These are phyloP conservation scores for Laupala kohalensis DNA, from an alignment of 1,140 invertebrate genomes.

Conservation along the genomic window DNA sequence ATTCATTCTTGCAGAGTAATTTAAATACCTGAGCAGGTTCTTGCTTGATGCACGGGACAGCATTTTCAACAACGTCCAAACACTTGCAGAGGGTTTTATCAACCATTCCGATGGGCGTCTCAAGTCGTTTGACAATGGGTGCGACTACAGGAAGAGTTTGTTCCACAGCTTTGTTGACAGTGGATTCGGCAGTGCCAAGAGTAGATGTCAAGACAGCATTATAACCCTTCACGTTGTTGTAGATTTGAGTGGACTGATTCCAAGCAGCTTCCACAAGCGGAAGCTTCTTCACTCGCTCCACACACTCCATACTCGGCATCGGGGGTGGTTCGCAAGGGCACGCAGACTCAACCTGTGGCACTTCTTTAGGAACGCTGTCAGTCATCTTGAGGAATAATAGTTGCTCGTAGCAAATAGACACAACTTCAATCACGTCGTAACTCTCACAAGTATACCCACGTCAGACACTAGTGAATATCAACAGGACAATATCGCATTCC, in stretches of 20 bases:
- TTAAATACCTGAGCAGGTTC: constrained; percentile 24
- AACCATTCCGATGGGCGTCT: constrained; percentile 32
- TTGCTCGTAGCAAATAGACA: not conserved
- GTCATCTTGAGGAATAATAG: not conserved
- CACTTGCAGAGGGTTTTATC: constrained; percentile 33
- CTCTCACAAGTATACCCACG: too few relatives aligned
- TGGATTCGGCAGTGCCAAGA: constrained; percentile 48
- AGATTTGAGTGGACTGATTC: constrained; percentile 37
- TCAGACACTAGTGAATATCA: not conserved
- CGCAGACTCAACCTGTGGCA: not conserved
- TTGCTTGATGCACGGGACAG: constrained; percentile 33
- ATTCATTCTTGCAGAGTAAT: not conserved
- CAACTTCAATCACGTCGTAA: not conserved
- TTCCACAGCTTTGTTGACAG: constrained; percentile 42
- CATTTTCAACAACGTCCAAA: constrained; percentile 33
- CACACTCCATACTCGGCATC: constrained; percentile 40
- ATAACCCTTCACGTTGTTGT: constrained; percentile 38
- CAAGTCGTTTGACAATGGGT: constrained; percentile 41
- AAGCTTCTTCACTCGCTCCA: constrained; percentile 38
- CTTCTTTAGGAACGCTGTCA: not conserved
- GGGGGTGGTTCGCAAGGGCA: constrained; percentile 38
- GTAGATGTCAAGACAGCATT: constrained; percentile 51
- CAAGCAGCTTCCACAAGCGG: constrained; percentile 39
- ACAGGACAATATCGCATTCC: not conserved
- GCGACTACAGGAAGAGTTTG: constrained; percentile 41